Base-by-base conservation (phyloP, 1,140 invertebrate genomes). In the Cyphomyrmex costatus region DNA sequence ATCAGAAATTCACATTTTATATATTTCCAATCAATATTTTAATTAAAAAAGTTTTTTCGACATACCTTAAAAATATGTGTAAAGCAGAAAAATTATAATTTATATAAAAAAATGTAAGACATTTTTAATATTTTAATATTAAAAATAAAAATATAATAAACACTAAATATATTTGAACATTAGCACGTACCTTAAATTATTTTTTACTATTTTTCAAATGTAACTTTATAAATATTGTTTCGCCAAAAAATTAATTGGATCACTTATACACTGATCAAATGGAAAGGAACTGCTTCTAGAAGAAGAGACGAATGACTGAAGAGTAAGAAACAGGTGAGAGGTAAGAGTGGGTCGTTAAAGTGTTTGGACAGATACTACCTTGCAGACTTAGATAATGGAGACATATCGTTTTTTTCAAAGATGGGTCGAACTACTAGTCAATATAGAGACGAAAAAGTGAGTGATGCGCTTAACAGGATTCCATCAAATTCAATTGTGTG, bases 401-500 rank as follows among this genome's bases (percentile, higher is more conserved):
- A n/a, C 19, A 60, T 53, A 60, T 16, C 33, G 14, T 21, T 80
- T 19, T 53, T 42, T 24, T 42, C 33, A 4, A 14, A 14, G 19
- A 6, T 10, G 7, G n/a, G n/a, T 68, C 36, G 65, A 82, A 73
- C 33, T 36, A n/a, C 21, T 14, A 42, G 56, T 74, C 68, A 60
- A 61, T 60, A 85, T 68, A 51, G 4, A 79, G 90, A 88, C 66
- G 93, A 92, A 63, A 56, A 85, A 49, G 27, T 89, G 85, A 92
- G 92, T 91, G 16, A 93, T 88, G 24, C 21, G 90, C 77, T 58
- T 91, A 89, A 74, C 85, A 85, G 92, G 92, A 87, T 78, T 86
- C 63, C 42, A 61, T 86, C n/a, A 94, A 94, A 93, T 90, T 89
- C 91, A 83, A 84, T 88, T 92, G 78, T 79, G 86, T 78, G 91